A percentile compares a stretch with the other conserved stretches of the same genome.
Evolutionary conservation across 2,113 vertebrate genomes (phyloP).

Genomic region (Clarias macrocephalus): DNA sequence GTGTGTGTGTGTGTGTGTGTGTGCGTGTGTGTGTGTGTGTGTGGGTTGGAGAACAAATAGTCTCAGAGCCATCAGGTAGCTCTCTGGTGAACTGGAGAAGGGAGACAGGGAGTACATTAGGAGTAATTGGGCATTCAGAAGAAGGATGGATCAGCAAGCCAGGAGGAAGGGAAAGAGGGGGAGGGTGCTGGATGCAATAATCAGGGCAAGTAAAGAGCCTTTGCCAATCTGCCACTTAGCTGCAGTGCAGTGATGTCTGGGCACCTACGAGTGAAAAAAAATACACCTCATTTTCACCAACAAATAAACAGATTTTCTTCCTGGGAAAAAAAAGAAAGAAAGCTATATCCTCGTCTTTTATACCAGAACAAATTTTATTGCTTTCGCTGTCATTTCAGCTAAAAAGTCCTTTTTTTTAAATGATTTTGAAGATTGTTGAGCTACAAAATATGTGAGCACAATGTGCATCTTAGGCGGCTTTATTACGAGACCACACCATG

Average conservation of each 20-base stretch:
- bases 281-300: neutral
- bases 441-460: neutral
- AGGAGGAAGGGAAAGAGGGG: conserved; percentile 20
- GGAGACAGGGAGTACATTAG: conserved; percentile 49
- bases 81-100: conserved; percentile 27
- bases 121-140: conserved; percentile 53
- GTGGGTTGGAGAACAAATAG: conserved; percentile 27
- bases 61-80: conserved; percentile 41
- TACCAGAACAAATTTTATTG: neutral
- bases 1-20: neutral
- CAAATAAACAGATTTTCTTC: neutral
- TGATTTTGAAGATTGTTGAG: neutral
- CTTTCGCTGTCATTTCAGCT: neutral
- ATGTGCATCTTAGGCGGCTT: neutral
- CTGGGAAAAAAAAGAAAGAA: neutral
- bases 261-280: neutral
- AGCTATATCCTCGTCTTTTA: neutral
- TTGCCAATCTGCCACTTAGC: conserved; percentile 22
- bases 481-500: neutral
- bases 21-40: conserved; percentile 23
- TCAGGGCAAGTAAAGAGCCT: conserved; percentile 21
- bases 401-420: neutral
- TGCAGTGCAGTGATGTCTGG: conserved; percentile 22
- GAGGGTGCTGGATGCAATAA: conserved; percentile 34
- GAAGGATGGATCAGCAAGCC: conserved; percentile 46